Percentiles rank a stretch among this genome's conserved stretches.
Evolutionary conservation across 2,113 vertebrate species (phyloP).

Genomic region (Sorex fumeus): DNA sequence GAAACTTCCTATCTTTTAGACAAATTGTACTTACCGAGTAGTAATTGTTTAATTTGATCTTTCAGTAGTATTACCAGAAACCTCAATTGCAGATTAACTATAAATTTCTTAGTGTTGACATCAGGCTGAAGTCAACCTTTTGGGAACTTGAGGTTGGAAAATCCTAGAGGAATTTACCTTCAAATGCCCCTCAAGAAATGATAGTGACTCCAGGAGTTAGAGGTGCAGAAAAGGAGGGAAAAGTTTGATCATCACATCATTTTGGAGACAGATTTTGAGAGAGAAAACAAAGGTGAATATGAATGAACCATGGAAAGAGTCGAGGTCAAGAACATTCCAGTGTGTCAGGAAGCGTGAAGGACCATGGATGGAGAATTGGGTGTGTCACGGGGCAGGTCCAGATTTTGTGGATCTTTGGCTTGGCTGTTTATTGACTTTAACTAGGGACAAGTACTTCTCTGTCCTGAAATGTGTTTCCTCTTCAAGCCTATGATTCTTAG

Average conservation of each 20-base stretch:
- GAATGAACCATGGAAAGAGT: background rate
- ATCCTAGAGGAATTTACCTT: background rate
- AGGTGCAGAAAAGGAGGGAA: background rate
- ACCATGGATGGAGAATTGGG: fast-evolving
- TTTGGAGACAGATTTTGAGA: background rate
- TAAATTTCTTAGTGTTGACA: background rate
- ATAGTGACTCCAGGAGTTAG: background rate
- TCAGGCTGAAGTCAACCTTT: background rate
- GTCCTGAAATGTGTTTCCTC: background rate
- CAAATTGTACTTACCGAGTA: slow-evolving; percentile 9
- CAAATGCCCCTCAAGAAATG: background rate
- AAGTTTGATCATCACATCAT: background rate
- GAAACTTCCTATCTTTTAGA: slow-evolving; percentile 28
- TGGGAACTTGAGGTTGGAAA: background rate
- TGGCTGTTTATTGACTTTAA: background rate
- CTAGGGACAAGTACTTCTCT: background rate
- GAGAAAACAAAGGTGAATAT: background rate
- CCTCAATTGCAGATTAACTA: background rate
- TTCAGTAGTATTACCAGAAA: background rate
- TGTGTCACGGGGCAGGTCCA: fast-evolving
- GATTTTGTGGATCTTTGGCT: too few relatives aligned
- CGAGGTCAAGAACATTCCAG: background rate
- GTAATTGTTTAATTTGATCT: background rate
- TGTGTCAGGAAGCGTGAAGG: background rate
- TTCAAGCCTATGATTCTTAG: slow-evolving; percentile 25